Conservation (phyloP, 2,797 vertebrate genomes). For the Sebastes jordani region DNA sequence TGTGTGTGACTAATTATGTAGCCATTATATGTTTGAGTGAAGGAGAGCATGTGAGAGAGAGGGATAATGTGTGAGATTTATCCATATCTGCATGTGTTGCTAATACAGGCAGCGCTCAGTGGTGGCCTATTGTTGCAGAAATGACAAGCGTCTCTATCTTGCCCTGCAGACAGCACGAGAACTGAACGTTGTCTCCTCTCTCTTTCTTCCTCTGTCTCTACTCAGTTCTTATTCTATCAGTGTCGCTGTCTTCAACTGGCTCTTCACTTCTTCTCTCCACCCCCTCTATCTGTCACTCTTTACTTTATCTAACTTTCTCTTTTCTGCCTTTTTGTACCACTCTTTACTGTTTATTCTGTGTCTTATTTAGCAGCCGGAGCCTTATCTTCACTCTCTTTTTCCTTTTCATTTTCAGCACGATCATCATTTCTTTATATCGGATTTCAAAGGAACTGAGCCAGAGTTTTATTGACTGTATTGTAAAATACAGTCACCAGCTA, state of each 20-base stretch:
- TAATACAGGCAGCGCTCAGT: constrained; percentile 10
- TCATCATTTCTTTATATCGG: not conserved
- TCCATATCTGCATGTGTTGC: constrained; percentile 13
- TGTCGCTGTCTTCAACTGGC: not conserved
- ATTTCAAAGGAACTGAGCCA: not conserved
- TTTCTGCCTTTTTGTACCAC: not conserved
- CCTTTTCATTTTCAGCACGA: not conserved
- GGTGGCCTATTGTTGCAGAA: constrained; percentile 27
- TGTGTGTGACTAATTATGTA: constrained; percentile 4
- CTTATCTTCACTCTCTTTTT: not conserved
- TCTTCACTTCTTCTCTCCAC: not conserved
- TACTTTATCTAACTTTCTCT: not conserved
- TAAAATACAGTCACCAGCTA: not conserved
- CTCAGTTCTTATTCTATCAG: not conserved
- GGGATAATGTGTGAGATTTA: not conserved
- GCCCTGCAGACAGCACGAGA: constrained; percentile 26
- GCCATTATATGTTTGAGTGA: not conserved
- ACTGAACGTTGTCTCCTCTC: not conserved
- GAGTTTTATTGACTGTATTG: not conserved
- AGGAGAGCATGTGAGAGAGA: not conserved
- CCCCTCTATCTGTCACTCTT: not conserved
- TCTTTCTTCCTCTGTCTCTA: not conserved
- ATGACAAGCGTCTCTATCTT: constrained; percentile 48
- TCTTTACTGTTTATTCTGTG: not conserved
- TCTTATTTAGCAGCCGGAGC: not conserved